These are phyloP conservation scores for Danionella dracula DNA, from an alignment of 2,797 vertebrate genomes.

Conservation along the genomic window DNA sequence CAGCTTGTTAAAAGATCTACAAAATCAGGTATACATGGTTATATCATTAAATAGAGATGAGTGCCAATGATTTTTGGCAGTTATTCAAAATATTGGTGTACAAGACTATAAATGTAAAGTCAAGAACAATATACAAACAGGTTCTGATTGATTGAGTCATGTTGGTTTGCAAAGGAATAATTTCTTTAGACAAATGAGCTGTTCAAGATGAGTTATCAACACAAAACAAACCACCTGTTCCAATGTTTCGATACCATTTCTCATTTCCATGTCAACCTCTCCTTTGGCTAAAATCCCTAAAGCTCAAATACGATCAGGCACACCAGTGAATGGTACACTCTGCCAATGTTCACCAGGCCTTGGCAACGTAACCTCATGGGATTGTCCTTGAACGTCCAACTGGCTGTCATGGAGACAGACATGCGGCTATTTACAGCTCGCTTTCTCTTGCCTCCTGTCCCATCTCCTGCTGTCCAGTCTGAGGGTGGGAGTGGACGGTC, in stretches of 20 bases:
- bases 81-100: too few relatives aligned
- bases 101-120: too few relatives aligned
- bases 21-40: too few relatives aligned
- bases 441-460: slow-evolving; percentile 46
- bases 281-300: not conserved
- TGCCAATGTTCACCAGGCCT: slow-evolving; percentile 40
- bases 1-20: too few relatives aligned
- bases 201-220: too few relatives aligned
- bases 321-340: slow-evolving; percentile 9
- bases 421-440: slow-evolving; percentile 47
- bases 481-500: slow-evolving; percentile 12
- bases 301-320: slow-evolving; percentile 15
- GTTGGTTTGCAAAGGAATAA: too few relatives aligned
- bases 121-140: too few relatives aligned
- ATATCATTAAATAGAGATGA: too few relatives aligned
- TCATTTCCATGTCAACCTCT: not conserved
- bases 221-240: too few relatives aligned
- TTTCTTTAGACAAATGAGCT: too few relatives aligned
- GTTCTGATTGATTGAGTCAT: too few relatives aligned
- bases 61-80: too few relatives aligned
- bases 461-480: slow-evolving; percentile 41
- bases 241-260: not conserved
- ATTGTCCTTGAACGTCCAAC: slow-evolving; percentile 41
- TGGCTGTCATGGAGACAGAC: slow-evolving; percentile 49
- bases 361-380: slow-evolving; percentile 46